Evolutionary conservation across 2,113 vertebrate genomes (phyloP).

Genomic region (Nesoenas mayeri): DNA sequence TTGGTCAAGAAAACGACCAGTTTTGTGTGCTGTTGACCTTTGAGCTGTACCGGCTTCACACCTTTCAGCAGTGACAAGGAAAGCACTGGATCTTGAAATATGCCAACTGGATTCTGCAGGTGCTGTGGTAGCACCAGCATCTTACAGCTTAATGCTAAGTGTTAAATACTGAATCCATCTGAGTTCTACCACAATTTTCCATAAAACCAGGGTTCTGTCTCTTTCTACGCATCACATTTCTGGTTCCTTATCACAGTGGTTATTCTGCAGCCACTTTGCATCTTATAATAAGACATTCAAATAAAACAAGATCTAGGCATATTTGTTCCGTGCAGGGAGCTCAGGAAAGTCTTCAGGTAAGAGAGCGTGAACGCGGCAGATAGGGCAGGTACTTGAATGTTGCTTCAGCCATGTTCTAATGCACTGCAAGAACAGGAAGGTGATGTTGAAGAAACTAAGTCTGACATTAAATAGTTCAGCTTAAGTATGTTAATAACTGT

Average conservation of each 20-base stretch:
- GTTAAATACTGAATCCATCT: not conserved
- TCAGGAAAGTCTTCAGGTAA: conserved; percentile 81
- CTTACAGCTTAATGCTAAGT: rapidly evolving
- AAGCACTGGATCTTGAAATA: not conserved
- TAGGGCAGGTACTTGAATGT: conserved; percentile 85
- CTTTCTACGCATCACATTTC: not conserved
- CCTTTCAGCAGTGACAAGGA: not conserved
- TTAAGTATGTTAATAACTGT: rapidly evolving
- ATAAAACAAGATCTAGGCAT: not conserved
- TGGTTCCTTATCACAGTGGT: not conserved
- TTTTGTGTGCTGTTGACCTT: not conserved
- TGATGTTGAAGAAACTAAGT: not conserved
- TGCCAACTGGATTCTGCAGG: not conserved
- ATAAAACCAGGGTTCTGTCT: not conserved
- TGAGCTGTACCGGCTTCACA: rapidly evolving
- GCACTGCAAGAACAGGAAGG: conserved; percentile 77
- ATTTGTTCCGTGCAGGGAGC: conserved; percentile 68
- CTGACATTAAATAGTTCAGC: not conserved
- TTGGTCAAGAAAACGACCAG: not conserved
- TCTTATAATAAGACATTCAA: rapidly evolving
- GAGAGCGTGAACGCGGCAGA: conserved; percentile 78
- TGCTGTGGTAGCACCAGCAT: rapidly evolving
- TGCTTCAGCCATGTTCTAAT: conserved; percentile 85
- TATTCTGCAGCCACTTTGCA: not conserved
- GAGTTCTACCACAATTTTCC: not conserved